Evolutionary conservation across 2,888 invertebrate species (phyloP).

Genomic region (Galerucella pusilla): DNA sequence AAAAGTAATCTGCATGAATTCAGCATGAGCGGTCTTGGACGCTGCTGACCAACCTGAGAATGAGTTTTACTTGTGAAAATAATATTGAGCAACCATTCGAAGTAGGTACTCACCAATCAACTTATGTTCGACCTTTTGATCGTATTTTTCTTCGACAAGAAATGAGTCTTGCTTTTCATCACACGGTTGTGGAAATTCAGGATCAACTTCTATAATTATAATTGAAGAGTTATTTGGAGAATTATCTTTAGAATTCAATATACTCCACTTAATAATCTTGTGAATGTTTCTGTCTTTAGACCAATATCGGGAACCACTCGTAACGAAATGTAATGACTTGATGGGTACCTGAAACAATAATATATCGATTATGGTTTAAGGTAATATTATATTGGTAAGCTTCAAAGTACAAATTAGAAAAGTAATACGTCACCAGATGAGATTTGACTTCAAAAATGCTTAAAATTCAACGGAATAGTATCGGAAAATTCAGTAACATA

Average conservation of each 20-base stretch:
- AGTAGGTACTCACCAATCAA: background rate
- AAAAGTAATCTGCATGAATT: background rate
- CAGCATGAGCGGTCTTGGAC: background rate
- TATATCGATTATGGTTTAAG: background rate
- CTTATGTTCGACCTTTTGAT: background rate
- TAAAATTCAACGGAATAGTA: no score
- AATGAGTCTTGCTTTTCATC: background rate
- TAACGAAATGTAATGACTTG: background rate
- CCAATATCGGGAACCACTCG: slow-evolving; percentile 2
- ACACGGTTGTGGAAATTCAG: background rate
- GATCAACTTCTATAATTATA: background rate
- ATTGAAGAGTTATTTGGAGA: background rate
- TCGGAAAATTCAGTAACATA: no score
- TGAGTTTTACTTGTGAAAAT: background rate
- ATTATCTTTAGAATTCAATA: background rate
- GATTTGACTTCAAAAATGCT: no score
- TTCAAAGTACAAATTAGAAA: no score
- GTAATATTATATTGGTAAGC: no score
- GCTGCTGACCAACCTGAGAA: slow-evolving; percentile 10
- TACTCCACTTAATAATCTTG: background rate
- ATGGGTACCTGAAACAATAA: background rate
- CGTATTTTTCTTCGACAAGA: slow-evolving; percentile 6
- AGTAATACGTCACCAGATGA: no score
- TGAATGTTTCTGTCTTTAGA: slow-evolving; percentile 10
- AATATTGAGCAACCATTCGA: no score